phyloP scores from a whole-genome alignment of 2,113 vertebrate species.

The Hassar affinis region DNA sequence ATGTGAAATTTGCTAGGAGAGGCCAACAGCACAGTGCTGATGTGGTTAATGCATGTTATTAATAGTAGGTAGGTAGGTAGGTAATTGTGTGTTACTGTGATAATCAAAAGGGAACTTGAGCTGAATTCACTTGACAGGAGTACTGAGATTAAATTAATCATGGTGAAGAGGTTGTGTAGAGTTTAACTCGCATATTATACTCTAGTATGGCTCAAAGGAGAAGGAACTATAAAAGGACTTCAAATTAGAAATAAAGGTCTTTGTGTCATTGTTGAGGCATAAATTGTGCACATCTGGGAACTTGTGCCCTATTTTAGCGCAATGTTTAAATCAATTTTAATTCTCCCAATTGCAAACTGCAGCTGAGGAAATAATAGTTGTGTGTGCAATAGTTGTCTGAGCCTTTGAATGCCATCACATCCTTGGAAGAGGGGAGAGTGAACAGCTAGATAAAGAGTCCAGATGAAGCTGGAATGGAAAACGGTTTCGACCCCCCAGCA shows the following conservation, averaged over 20 bases:
- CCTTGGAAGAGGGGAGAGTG: slow-evolving; percentile 30
- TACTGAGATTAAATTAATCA: not conserved
- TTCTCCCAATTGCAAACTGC: slow-evolving; percentile 41
- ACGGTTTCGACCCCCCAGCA: slow-evolving; percentile 58
- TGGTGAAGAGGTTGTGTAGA: not conserved
- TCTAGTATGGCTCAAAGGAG: not conserved
- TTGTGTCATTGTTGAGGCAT: not conserved
- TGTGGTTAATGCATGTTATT: not conserved
- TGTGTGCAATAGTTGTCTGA: slow-evolving; percentile 39
- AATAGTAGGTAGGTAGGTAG: not conserved
- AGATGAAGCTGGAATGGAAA: slow-evolving; percentile 54
- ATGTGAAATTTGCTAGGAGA: not conserved
- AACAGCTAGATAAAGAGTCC: slow-evolving; percentile 45
- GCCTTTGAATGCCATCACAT: slow-evolving; percentile 45
- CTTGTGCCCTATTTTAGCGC: slow-evolving; percentile 36
- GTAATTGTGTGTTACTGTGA: not conserved
- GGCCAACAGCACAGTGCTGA: not conserved
- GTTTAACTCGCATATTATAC: not conserved
- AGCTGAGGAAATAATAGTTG: slow-evolving; percentile 35
- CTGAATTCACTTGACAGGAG: not conserved
- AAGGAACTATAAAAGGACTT: not conserved
- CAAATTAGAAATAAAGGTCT: not conserved
- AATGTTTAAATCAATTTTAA: slow-evolving; percentile 60
- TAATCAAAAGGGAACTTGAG: slow-evolving; percentile 6
- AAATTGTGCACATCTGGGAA: not conserved